phyloP scores from a whole-genome alignment of 2,113 vertebrate genomes.

The Ochotona curzoniae region DNA sequence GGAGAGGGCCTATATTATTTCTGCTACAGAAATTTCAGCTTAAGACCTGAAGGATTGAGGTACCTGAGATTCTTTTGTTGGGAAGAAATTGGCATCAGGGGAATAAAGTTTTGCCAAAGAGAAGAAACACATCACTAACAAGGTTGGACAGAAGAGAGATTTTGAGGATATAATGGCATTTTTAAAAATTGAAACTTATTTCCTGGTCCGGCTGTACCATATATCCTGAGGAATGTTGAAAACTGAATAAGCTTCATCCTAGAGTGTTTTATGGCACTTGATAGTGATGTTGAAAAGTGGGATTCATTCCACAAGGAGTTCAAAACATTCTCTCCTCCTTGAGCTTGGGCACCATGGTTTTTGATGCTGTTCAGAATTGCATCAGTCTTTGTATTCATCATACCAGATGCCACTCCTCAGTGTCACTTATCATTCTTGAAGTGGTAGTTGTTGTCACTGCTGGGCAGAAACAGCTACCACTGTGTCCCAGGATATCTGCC shows the following conservation, averaged over 20 bases:
- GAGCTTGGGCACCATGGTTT: background rate
- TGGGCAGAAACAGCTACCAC: background rate
- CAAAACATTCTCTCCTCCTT: background rate
- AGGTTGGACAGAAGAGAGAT: background rate
- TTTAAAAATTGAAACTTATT: constrained; percentile 6
- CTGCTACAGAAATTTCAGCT: background rate
- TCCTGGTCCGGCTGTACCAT: background rate
- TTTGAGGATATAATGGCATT: constrained; percentile 7
- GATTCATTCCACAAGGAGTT: background rate
- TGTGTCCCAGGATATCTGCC: background rate
- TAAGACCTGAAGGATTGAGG: background rate
- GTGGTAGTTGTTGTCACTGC: background rate
- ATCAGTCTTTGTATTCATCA: background rate
- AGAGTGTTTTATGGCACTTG: constrained; percentile 15
- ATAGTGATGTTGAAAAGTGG: background rate
- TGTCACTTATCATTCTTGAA: background rate
- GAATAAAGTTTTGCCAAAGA: constrained; percentile 3
- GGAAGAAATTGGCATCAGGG: background rate
- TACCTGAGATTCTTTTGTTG: background rate
- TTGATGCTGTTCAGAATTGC: background rate
- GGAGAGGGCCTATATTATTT: background rate
- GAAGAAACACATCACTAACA: constrained; percentile 9
- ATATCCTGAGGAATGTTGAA: background rate
- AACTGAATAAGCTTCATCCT: background rate
- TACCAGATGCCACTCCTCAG: background rate